Evolutionary conservation across 2,888 invertebrate genomes (phyloP).

Genomic region (Auanema freiburgensis): DNA sequence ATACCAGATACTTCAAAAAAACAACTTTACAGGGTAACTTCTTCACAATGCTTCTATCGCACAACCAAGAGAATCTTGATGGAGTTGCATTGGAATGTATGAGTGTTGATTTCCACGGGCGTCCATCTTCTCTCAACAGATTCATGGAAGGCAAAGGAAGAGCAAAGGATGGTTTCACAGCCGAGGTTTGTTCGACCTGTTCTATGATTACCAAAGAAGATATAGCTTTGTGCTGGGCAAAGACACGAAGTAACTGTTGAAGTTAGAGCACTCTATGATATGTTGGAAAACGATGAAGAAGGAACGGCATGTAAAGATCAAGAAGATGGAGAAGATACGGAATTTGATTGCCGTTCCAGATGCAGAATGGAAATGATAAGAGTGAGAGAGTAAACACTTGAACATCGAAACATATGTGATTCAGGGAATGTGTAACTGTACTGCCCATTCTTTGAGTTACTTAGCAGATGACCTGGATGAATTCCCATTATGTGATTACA

Average conservation of each 20-base stretch:
- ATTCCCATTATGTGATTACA: slow-evolving; percentile 59
- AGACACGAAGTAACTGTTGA: slow-evolving; percentile 58
- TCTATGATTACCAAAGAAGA: not conserved
- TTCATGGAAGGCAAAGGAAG: slow-evolving; percentile 63
- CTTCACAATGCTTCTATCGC: slow-evolving; percentile 58
- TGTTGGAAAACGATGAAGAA: slow-evolving; percentile 61
- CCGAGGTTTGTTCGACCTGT: slow-evolving; percentile 40
- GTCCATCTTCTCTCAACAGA: slow-evolving; percentile 56
- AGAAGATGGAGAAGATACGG: slow-evolving; percentile 56
- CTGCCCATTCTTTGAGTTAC: slow-evolving; percentile 51
- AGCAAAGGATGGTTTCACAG: slow-evolving; percentile 56
- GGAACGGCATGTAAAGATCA: slow-evolving; percentile 58
- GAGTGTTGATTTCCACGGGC: slow-evolving; percentile 62
- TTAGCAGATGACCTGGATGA: slow-evolving; percentile 51
- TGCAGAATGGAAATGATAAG: slow-evolving; percentile 60
- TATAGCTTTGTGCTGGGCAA: slow-evolving; percentile 57
- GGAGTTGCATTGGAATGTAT: slow-evolving; percentile 57
- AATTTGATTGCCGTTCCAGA: slow-evolving; percentile 58
- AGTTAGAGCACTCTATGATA: slow-evolving; percentile 54
- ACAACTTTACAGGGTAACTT: slow-evolving; percentile 48
- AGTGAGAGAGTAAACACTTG: slow-evolving; percentile 2
- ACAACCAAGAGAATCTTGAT: slow-evolving; percentile 59
- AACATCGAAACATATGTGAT: slow-evolving; percentile 4
- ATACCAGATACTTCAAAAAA: slow-evolving; percentile 14
- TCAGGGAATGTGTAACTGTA: slow-evolving; percentile 57